phyloP scores from a whole-genome alignment of 2,888 invertebrate genomes.

The Drosophila meridiana region DNA sequence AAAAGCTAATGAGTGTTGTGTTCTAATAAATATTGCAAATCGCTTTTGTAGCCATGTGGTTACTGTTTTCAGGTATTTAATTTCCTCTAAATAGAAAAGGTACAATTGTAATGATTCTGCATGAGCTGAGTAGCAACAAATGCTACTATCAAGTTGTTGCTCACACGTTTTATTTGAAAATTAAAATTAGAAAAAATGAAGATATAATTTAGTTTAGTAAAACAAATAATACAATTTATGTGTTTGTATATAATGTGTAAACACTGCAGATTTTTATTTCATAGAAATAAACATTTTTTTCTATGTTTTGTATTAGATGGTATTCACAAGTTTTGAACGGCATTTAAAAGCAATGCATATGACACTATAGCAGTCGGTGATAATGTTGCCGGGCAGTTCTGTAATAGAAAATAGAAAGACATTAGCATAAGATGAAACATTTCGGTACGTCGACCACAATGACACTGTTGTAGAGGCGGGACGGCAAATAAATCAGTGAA shows the following conservation, averaged over 20 bases:
- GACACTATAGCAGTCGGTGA: slow-evolving; percentile 28
- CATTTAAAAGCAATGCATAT: slow-evolving; percentile 33
- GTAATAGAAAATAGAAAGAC: slow-evolving; percentile 16
- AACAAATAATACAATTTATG: slow-evolving; percentile 51
- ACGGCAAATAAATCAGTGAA: slow-evolving; percentile 67
- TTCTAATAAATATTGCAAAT: no score
- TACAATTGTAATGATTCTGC: not conserved
- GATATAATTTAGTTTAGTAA: not conserved
- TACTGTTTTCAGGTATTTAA: no score
- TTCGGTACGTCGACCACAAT: not conserved
- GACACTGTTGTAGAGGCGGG: not conserved
- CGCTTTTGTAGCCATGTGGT: no score
- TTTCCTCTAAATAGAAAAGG: no score
- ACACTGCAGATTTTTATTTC: slow-evolving; percentile 54
- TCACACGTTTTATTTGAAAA: slow-evolving; percentile 58
- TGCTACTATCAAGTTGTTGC: not conserved
- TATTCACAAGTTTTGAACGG: slow-evolving; percentile 29
- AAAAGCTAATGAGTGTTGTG: no score
- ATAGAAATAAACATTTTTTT: slow-evolving; percentile 46
- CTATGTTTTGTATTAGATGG: slow-evolving; percentile 14
- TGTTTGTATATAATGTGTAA: slow-evolving; percentile 47
- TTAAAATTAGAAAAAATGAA: slow-evolving; percentile 3
- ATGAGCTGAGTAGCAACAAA: not conserved
- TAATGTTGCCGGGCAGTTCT: slow-evolving; percentile 20
- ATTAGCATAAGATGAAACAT: slow-evolving; percentile 3